Base-by-base conservation (phyloP, 2,113 vertebrate genomes). In the Dolichotis patagonum region DNA sequence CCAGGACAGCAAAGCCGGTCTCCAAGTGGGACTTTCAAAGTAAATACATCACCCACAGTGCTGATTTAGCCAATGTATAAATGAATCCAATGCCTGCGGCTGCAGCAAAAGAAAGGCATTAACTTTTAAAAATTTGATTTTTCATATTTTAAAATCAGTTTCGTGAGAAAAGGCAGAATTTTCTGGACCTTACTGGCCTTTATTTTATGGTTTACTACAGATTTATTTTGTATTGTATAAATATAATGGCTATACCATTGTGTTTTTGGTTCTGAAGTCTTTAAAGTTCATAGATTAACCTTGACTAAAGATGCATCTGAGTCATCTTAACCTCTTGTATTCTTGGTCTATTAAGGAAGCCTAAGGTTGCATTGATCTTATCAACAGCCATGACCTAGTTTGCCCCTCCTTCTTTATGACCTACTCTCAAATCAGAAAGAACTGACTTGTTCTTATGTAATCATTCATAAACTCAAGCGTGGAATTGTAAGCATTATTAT, bases 31-130 rank as follows among this genome's bases (percentile, higher is more conserved):
- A 63, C 77, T 63, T 78, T 63, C 17, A 60, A 24, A 69, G 56
- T 38, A 10, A 52, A 26, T 46, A 3, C 0, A 5, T 12, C 5
- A 19, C 3, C 14, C 26, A 9, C 14, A 1, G 2, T 43, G 30
- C 35, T 49, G 52, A 26, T 4, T 3, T 9, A 46, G 7, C 46
- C 84, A 71, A 0, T 0, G 52, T 16, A 12, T 35, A 43, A 56
- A 35, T 67, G 28, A 49, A 83, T n/a, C 67, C 56, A 89, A 81
- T 38, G n/a, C 56, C n/a, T 35, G 24, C 1, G 38, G 10, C 81
- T 49, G 26, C 24, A 49, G 41, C 7, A n/a, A 62, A 86, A 28
- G 41, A 46, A 30, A 49, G 41, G 28, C 41, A 62, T 49, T 49
- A 3, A 16, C 26, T 73, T 78, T 87, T 77, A 7, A 32, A 69